Evolutionary conservation across 2,113 vertebrate species (phyloP).

Genomic region (Apistogramma diplotaenia): DNA sequence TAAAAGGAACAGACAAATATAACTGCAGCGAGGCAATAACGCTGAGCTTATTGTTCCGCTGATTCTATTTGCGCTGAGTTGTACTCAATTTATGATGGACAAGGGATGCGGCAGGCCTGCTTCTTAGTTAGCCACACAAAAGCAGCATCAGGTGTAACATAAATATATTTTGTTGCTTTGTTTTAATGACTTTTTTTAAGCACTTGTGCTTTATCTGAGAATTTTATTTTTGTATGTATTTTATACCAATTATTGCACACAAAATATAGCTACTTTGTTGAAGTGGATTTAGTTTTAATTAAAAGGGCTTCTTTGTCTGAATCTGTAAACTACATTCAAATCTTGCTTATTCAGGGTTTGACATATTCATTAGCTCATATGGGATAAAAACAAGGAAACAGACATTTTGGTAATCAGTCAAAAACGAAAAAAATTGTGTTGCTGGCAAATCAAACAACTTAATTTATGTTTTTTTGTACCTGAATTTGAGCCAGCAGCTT

Average conservation of each 20-base stretch:
- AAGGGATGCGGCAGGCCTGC: neutral
- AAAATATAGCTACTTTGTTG: neutral
- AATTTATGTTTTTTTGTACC: neutral
- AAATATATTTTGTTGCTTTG: neutral
- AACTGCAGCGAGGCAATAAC: constrained; percentile 31
- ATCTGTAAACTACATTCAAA: neutral
- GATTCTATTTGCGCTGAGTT: constrained; percentile 13
- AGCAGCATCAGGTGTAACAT: neutral
- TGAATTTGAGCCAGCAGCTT: no score
- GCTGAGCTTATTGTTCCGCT: constrained; percentile 29
- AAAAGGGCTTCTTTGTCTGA: no score
- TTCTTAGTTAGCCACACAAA: neutral
- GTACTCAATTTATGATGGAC: constrained; percentile 3
- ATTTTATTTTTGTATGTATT: neutral
- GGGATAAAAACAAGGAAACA: neutral
- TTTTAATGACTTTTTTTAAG: neutral
- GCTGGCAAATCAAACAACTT: neutral
- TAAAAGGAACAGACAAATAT: constrained; percentile 43
- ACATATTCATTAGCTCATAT: neutral
- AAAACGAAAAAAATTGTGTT: neutral
- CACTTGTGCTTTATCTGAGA: neutral
- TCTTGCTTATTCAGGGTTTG: neutral
- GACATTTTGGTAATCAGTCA: neutral
- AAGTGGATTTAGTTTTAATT: no score
- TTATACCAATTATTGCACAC: no score